A percentile compares a stretch with the other conserved stretches of the same genome.
These are phyloP conservation scores for Amphiprion clarkii DNA, from an alignment of 2,797 vertebrate genomes.

Conservation along the genomic window DNA sequence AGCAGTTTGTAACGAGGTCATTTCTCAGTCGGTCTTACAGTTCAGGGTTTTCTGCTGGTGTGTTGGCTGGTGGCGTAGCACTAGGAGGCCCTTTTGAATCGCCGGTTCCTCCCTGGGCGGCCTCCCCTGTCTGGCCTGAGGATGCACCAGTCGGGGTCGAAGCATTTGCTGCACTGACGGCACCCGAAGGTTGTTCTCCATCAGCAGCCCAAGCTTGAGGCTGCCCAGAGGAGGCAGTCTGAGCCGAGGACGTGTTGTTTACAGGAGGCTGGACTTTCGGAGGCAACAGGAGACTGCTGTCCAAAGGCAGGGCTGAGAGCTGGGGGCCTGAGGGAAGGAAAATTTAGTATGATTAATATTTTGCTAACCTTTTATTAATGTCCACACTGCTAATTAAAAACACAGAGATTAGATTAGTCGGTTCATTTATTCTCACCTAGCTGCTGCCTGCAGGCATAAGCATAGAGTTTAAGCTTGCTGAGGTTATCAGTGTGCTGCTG, in stretches of 20 bases:
- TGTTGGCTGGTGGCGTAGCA: slow-evolving; percentile 73
- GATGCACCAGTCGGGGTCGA: slow-evolving; percentile 76
- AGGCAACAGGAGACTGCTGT: slow-evolving; percentile 92
- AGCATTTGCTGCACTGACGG: slow-evolving; percentile 75
- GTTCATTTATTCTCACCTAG: slow-evolving; percentile 85
- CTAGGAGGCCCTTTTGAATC: slow-evolving; percentile 84
- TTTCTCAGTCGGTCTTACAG: slow-evolving; percentile 67
- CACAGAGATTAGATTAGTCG: not conserved
- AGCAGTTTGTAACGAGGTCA: not conserved
- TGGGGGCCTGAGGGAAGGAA: slow-evolving; percentile 88
- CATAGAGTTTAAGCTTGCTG: slow-evolving; percentile 94
- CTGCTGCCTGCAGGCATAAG: slow-evolving; percentile 93
- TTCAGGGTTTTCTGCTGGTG: slow-evolving; percentile 79
- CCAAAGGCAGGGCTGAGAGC: slow-evolving; percentile 91
- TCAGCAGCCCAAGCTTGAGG: slow-evolving; percentile 80
- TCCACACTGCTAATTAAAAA: not conserved
- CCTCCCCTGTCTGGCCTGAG: slow-evolving; percentile 85
- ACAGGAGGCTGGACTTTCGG: slow-evolving; percentile 87
- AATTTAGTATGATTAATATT: not conserved
- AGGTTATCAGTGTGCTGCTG: slow-evolving; percentile 95
- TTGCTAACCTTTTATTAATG: no score
- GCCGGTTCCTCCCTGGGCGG: slow-evolving; percentile 76
- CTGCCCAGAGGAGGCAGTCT: slow-evolving; percentile 69
- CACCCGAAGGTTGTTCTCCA: slow-evolving; percentile 74
- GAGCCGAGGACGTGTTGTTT: slow-evolving; percentile 65